A percentile compares a stretch with the other conserved stretches of the same genome.
Evolutionary conservation across 37 sponge, comb jelly and placozoan species (phyloP).

Genomic region (Dysidea cf. avara): DNA sequence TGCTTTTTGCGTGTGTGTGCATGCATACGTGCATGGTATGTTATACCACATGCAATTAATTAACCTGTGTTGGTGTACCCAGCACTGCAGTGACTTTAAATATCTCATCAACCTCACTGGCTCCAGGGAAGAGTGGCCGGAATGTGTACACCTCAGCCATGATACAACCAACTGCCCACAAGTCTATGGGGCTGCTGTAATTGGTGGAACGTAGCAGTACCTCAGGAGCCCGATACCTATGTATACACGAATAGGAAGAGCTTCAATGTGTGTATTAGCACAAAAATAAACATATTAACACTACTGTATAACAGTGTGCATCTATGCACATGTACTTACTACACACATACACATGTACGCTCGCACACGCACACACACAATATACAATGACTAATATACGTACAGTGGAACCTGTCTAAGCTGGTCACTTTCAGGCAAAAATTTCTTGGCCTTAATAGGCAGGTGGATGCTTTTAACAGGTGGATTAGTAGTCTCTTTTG

Average conservation of each 20-base stretch:
- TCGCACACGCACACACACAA: conserved; percentile 1
- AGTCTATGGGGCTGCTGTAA: conserved; percentile 96
- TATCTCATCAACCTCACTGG: conserved; percentile 88
- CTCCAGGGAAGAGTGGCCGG: conserved; percentile 94
- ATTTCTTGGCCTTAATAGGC: no score
- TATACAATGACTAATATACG: no score
- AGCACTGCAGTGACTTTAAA: conserved; percentile 87
- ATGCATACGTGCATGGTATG: no score
- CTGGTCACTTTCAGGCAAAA: no score
- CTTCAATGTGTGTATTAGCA: background rate
- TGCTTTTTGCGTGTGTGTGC: no score
- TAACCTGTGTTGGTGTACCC: conserved; percentile 85
- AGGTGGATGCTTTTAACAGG: no score
- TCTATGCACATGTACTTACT: background rate
- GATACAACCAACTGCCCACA: conserved; percentile 97
- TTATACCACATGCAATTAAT: background rate
- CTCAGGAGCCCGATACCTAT: conserved; percentile 97
- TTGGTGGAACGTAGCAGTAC: conserved; percentile 79
- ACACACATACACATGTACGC: conserved; percentile 8
- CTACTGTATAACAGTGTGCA: background rate
- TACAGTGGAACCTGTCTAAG: no score
- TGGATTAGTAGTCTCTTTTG: no score
- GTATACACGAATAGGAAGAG: background rate
- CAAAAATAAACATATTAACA: background rate
- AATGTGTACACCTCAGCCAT: conserved; percentile 93